A percentile compares a stretch with the other conserved stretches of the same genome.
These are phyloP conservation scores for Theristus sp. DNA, from an alignment of 2,888 invertebrate species.

Conservation along the genomic window DNA sequence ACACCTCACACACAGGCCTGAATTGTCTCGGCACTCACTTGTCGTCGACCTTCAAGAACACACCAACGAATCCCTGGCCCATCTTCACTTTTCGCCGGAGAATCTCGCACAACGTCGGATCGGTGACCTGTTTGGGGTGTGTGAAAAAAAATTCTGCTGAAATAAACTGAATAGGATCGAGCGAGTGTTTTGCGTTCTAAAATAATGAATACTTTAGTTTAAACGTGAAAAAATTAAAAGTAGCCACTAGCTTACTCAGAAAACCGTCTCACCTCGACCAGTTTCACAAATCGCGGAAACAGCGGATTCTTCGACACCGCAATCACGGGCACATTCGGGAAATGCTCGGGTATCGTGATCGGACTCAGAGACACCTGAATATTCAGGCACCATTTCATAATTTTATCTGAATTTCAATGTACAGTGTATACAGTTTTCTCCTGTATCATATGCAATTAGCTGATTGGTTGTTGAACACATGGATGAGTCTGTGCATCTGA, in stretches of 20 bases:
- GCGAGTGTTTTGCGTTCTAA: too few species aligned
- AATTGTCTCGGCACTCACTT: constrained; percentile 39
- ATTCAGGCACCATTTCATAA: too few species aligned
- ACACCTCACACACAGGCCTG: too few species aligned
- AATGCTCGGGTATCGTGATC: constrained; percentile 75
- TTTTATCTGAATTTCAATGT: too few species aligned
- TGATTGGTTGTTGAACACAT: too few species aligned
- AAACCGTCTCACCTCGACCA: constrained; percentile 56
- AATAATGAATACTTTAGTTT: background rate
- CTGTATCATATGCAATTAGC: too few species aligned
- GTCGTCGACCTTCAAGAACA: constrained; percentile 78
- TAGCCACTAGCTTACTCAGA: background rate
- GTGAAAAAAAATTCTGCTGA: background rate
- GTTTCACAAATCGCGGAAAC: constrained; percentile 91
- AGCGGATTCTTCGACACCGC: constrained; percentile 83
- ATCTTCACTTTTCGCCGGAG: constrained; percentile 77
- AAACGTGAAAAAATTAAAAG: background rate
- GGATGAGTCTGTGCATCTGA: too few species aligned
- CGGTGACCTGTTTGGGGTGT: constrained; percentile 45
- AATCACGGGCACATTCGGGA: constrained; percentile 86
- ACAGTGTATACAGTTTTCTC: too few species aligned
- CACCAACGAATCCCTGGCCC: constrained; percentile 89
- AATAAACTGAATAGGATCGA: too few species aligned
- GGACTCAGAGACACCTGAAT: background rate
- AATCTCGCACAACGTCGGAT: constrained; percentile 66